phyloP scores from a whole-genome alignment of 1,140 invertebrate genomes.

The Lepidurus packardi region DNA sequence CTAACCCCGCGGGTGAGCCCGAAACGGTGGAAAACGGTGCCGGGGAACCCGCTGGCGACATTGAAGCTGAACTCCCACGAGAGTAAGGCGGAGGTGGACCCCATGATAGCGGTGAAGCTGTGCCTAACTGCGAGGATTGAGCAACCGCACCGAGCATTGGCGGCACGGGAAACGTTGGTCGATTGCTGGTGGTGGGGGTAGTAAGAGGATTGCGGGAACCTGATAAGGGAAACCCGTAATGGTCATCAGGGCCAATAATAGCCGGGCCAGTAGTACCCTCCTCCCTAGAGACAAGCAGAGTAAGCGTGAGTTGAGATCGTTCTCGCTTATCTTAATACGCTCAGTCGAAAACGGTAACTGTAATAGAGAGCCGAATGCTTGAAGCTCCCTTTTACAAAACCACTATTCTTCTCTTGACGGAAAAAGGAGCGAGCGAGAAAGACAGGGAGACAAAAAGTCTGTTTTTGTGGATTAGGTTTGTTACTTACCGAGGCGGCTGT shows the following conservation, averaged over 20 bases:
- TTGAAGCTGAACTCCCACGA: slow-evolving; percentile 43
- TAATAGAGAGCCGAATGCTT: background rate
- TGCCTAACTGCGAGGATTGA: slow-evolving; percentile 3
- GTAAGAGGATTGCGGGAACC: slow-evolving; percentile 29
- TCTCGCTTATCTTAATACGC: slow-evolving; percentile 15
- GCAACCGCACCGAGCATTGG: background rate
- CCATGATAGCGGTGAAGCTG: slow-evolving; percentile 46
- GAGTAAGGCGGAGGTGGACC: slow-evolving; percentile 68
- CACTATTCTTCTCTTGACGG: no score
- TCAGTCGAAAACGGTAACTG: background rate
- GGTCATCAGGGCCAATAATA: slow-evolving; percentile 34
- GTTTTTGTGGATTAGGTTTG: background rate
- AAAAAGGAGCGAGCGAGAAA: no score
- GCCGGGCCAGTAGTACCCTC: slow-evolving; percentile 23
- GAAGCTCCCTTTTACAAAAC: background rate
- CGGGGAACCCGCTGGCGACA: slow-evolving; percentile 42
- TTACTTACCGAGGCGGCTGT: background rate
- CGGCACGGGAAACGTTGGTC: slow-evolving; percentile 25
- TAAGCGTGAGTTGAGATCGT: background rate
- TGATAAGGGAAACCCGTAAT: slow-evolving; percentile 35
- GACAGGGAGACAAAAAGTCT: no score
- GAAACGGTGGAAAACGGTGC: slow-evolving; percentile 40
- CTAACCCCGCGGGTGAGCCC: background rate
- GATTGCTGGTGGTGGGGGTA: slow-evolving; percentile 3
- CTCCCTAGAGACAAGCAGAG: background rate